Conservation (phyloP, 2,888 invertebrate species). For the Coenonympha glycerion region DNA sequence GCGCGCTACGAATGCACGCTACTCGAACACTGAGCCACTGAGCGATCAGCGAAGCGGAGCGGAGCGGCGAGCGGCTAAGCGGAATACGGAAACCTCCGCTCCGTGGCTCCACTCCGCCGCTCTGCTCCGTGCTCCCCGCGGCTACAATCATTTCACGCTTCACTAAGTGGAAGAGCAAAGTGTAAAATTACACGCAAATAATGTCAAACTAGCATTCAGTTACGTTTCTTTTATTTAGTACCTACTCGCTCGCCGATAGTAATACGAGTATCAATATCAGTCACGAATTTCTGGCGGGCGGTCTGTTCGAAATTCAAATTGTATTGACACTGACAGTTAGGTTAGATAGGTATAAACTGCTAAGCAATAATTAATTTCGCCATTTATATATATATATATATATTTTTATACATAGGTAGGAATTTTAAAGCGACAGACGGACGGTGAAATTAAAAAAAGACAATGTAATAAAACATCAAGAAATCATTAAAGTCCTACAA, state of each 20-base stretch:
- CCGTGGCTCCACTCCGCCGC: constrained; percentile 10
- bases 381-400: no score
- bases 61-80: constrained; percentile 25
- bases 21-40: constrained; percentile 52
- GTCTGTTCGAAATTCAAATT: no score
- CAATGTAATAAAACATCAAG: no score
- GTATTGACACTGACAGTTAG: no score
- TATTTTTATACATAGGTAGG: no score
- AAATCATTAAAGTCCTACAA: no score
- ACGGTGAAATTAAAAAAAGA: no score
- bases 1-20: constrained; percentile 46
- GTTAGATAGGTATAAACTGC: no score
- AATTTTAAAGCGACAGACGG: no score
- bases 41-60: constrained; percentile 32
- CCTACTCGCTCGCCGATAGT: constrained; percentile 1
- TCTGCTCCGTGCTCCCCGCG: constrained; percentile 34
- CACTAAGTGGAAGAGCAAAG: constrained; percentile 58
- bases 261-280: neutral
- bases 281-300: no score
- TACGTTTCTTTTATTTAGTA: constrained; percentile 18
- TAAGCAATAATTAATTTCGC: no score
- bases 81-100: constrained; percentile 50
- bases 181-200: constrained; percentile 62
- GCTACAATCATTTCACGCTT: constrained; percentile 60
- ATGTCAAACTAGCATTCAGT: constrained; percentile 32